These are phyloP conservation scores for Dinoponera quadriceps DNA, from an alignment of 1,140 invertebrate species.

Conservation along the genomic window DNA sequence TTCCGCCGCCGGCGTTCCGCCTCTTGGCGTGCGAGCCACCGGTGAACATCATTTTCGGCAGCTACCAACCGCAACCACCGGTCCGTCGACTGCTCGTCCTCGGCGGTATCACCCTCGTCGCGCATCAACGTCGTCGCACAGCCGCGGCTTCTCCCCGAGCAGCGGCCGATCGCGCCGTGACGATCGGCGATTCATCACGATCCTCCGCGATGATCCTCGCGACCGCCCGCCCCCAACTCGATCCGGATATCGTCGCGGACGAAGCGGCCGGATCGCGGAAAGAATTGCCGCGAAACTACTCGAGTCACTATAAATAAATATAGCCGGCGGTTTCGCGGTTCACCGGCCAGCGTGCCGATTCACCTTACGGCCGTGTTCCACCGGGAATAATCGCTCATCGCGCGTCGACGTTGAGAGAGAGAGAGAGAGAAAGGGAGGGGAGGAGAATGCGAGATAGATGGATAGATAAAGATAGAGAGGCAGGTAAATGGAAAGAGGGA, in stretches of 20 bases:
- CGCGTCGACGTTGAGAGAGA: background rate
- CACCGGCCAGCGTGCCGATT: constrained; percentile 5
- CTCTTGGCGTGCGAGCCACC: constrained; percentile 85
- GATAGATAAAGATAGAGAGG: too few relatives aligned
- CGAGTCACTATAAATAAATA: constrained; percentile 31
- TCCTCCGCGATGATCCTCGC: too few relatives aligned
- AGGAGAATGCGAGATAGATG: background rate
- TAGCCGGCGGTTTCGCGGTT: constrained; percentile 28
- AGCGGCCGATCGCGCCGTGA: background rate
- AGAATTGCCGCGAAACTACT: constrained; percentile 17
- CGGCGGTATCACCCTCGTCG: background rate
- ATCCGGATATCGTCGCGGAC: too few relatives aligned
- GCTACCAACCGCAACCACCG: background rate
- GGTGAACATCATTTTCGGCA: constrained; percentile 86
- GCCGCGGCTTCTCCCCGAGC: background rate
- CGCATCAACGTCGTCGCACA: background rate
- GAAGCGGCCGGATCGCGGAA: background rate
- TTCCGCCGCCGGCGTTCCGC: constrained; percentile 79
- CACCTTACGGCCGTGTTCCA: background rate
- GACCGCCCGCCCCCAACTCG: too few relatives aligned
- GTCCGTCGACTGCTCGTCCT: background rate
- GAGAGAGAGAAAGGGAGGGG: background rate
- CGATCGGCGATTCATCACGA: too few relatives aligned
- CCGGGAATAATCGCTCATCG: background rate
- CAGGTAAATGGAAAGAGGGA: too few relatives aligned